A percentile compares a stretch with the other conserved stretches of the same genome.
Evolutionary conservation across 2,797 vertebrate species (phyloP).

Genomic region (Eulemur coronatus): DNA sequence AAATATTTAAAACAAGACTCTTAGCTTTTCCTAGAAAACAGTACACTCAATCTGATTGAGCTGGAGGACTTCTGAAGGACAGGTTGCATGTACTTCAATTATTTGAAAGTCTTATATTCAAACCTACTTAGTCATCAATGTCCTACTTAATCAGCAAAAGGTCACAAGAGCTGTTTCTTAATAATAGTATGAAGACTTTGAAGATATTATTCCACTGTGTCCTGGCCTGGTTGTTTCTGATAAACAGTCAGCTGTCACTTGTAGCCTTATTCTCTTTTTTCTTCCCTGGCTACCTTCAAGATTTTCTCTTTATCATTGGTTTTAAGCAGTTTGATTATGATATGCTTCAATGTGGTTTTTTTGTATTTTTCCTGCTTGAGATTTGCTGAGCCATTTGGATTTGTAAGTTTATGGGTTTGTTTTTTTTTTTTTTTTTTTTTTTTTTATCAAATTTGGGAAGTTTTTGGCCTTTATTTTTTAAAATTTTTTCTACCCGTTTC

Average conservation of each 20-base stretch:
- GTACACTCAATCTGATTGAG: not conserved
- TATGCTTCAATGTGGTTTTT: not conserved
- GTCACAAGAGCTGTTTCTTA: not conserved
- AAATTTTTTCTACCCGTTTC: not conserved
- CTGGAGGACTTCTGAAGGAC: not conserved
- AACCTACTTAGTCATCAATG: not conserved
- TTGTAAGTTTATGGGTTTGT: not conserved
- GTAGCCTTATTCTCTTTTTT: not conserved
- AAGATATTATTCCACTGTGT: not conserved
- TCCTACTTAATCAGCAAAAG: not conserved
- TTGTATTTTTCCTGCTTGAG: not conserved
- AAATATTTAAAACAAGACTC: not conserved
- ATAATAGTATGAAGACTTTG: not conserved
- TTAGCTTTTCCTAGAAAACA: conserved; percentile 14
- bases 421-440: not conserved
- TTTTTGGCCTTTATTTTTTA: not conserved
- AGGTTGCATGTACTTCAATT: not conserved
- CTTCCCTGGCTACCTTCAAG: not conserved
- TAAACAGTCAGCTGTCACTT: not conserved
- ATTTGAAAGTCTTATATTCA: not conserved
- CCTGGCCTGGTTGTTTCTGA: not conserved
- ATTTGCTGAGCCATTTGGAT: not conserved
- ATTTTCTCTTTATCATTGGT: not conserved
- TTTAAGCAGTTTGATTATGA: conserved; percentile 4
- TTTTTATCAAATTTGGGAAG: not conserved